These are phyloP conservation scores for Microvelia longipes DNA, from an alignment of 1,140 invertebrate genomes.

Conservation along the genomic window DNA sequence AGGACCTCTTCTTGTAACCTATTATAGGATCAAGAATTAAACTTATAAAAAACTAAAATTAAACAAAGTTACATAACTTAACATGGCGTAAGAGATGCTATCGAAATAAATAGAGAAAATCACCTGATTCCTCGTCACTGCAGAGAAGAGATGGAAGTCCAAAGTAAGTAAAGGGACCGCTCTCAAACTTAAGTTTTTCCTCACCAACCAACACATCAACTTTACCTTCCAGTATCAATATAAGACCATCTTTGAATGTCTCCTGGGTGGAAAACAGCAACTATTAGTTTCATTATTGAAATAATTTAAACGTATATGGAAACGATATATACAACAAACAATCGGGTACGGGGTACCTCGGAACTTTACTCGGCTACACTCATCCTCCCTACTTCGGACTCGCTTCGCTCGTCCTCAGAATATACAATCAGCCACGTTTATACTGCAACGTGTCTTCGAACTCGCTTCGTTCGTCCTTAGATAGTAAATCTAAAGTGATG, in stretches of 20 bases:
- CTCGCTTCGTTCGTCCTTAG: too few relatives aligned
- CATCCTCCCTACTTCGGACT: too few relatives aligned
- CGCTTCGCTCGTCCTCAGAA: too few relatives aligned
- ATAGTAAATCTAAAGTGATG: too few relatives aligned
- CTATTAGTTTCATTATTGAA: too few relatives aligned
- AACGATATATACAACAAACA: too few relatives aligned
- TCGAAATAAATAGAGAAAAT: not conserved
- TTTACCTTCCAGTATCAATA: constrained; percentile 15
- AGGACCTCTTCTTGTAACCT: not conserved
- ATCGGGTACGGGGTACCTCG: too few relatives aligned
- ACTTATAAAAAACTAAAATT: not conserved
- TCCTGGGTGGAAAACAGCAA: constrained; percentile 5
- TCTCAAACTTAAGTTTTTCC: constrained; percentile 13
- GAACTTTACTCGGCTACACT: too few relatives aligned
- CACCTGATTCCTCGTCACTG: not conserved
- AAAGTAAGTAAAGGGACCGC: constrained; percentile 15
- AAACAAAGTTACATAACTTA: not conserved
- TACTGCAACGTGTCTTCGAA: too few relatives aligned
- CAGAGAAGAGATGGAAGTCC: constrained; percentile 10
- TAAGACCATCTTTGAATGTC: constrained; percentile 8
- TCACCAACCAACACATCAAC: constrained; percentile 10
- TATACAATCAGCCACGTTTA: too few relatives aligned
- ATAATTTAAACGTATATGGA: too few relatives aligned
- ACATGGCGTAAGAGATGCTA: too few relatives aligned
- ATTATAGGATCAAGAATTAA: not conserved